Percentiles rank a stretch among this genome's conserved stretches.
phyloP scores from a whole-genome alignment of 2,113 vertebrate species.

The Prochilodus magdalenae region DNA sequence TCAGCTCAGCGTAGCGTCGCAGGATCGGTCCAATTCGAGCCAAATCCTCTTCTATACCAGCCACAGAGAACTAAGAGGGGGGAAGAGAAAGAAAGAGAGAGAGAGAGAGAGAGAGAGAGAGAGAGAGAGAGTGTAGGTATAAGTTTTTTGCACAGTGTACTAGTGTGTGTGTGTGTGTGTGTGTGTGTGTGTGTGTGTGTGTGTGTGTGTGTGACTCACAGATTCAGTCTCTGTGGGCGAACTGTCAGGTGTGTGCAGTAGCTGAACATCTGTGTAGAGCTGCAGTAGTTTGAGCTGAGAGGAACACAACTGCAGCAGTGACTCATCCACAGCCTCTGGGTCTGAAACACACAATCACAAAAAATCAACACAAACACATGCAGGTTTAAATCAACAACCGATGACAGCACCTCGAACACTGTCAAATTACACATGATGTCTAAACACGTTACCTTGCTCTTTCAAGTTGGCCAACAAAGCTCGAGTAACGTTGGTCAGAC shows the following conservation, averaged over 20 bases:
- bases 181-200: slow-evolving; percentile 14
- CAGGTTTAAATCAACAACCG: background rate
- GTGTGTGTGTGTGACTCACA: slow-evolving; percentile 51
- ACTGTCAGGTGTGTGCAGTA: slow-evolving; percentile 73
- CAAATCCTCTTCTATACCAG: slow-evolving; percentile 83
- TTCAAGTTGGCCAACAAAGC: slow-evolving; percentile 83
- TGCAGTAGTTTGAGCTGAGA: slow-evolving; percentile 87
- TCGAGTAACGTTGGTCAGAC: slow-evolving; percentile 83
- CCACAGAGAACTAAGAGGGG: slow-evolving; percentile 48
- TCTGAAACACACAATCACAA: slow-evolving; percentile 72
- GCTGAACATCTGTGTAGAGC: slow-evolving; percentile 87
- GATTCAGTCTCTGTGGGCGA: slow-evolving; percentile 59
- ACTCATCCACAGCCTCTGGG: slow-evolving; percentile 85
- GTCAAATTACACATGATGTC: background rate
- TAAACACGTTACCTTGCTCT: slow-evolving; percentile 81
- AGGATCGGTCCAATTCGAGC: slow-evolving; percentile 78
- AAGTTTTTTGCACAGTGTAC: too few species aligned
- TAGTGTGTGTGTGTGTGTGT: background rate
- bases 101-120: background rate
- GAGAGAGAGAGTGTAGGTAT: background rate
- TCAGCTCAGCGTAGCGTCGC: slow-evolving; percentile 83
- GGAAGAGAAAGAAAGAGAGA: background rate
- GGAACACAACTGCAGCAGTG: slow-evolving; percentile 86
- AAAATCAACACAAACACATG: slow-evolving; percentile 7
- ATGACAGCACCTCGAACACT: background rate